Evolutionary conservation across 2,888 invertebrate species (phyloP).

Genomic region (Eumacrocentrus americanus): DNA sequence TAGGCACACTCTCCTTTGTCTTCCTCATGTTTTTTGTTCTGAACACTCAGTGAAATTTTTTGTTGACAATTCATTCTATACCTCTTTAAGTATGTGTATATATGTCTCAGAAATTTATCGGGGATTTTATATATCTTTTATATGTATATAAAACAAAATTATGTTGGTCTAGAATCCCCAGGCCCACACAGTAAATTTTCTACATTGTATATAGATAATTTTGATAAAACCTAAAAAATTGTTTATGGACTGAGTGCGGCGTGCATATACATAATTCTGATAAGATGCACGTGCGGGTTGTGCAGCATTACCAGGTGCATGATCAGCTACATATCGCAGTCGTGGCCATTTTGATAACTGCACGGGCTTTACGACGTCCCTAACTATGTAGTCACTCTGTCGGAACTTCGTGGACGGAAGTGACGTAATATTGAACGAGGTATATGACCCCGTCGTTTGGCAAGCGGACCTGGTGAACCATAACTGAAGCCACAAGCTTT

Average conservation of each 20-base stretch:
- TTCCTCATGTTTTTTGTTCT: background rate
- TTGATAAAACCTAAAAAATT: background rate
- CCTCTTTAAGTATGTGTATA: too few relatives aligned
- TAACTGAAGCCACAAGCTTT: background rate
- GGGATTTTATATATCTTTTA: too few relatives aligned
- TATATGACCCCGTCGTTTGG: slow-evolving; percentile 13
- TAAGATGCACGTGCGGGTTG: background rate
- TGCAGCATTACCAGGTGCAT: background rate
- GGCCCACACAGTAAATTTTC: too few relatives aligned
- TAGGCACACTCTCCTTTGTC: too few relatives aligned
- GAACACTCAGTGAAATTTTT: too few relatives aligned
- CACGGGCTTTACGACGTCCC: background rate
- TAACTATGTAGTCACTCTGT: background rate
- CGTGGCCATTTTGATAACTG: background rate
- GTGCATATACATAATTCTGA: background rate
- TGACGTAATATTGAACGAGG: slow-evolving; percentile 14
- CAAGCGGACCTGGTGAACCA: slow-evolving; percentile 9
- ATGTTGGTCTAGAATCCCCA: too few relatives aligned
- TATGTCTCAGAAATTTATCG: too few relatives aligned
- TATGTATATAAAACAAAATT: too few relatives aligned
- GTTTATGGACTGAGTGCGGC: background rate
- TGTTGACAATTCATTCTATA: too few relatives aligned
- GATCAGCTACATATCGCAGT: background rate
- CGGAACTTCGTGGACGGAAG: slow-evolving; percentile 6
- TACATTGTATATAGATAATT: background rate